Evolutionary conservation across 2,113 vertebrate genomes (phyloP), one percentile per base, ranked within the genome.

Genomic region (Danionella cerebrum): DNA sequence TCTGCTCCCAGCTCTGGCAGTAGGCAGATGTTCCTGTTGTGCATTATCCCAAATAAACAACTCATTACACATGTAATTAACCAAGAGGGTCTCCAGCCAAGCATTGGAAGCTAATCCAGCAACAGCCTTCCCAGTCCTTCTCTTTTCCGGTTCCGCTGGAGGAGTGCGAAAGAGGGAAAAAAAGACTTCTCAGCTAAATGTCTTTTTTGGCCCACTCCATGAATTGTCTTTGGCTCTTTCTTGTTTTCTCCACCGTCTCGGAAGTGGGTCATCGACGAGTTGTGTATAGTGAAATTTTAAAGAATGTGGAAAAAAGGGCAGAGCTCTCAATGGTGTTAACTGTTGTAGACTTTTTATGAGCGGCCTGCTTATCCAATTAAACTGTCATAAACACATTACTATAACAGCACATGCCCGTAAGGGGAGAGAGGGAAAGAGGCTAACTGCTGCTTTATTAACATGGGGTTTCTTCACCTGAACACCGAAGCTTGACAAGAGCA

Each of bases 11-110:
- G 74, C 74, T 86, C 75, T 68, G 69, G 80, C 64, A 44, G 33
- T 52, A 21, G 52, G 33, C 60, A 53, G 51, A 48, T 68, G 72
- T 71, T 73, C 84, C 85, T 83, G 83, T 85, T 82, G 84, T 78
- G 83, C 82, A 84, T 87, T 87, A 86, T 87, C 78, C 83, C 78
- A 86, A 88, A 90, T 85, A 90, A 89, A 89, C 85, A 88, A 85
- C 84, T 87, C 82, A 89, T 89, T 89, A 90, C 85, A 84, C 71
- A 75, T 85, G 84, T 85, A 87, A 84, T 89, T 89, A 89, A 87
- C 85, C 78, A 62, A 83, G 76, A 78, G 83, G 84, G 81, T n/a
- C n/a, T n/a, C 81, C 79, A 82, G 81, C 62, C 68, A 70, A 86
- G 83, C 77, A 76, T 81, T 74, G 76, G 78, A 83, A 83, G 84